A percentile compares a stretch with the other conserved stretches of the same genome.
Evolutionary conservation across 1,140 invertebrate species (phyloP).

Genomic region (Lordiphosa clarofinis): DNA sequence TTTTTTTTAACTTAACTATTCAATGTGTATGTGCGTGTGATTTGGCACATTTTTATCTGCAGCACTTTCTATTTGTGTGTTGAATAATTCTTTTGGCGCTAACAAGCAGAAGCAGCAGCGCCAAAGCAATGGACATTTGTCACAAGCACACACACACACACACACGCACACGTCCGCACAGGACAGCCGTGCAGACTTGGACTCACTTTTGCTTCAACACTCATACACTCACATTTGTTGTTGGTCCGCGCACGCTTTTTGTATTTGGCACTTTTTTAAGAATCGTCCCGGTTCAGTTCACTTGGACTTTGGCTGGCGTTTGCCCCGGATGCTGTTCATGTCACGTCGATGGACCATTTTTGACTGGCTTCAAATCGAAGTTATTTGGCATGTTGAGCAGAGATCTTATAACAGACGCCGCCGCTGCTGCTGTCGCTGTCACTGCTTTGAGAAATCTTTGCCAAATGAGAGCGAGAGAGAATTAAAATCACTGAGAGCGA

Average conservation of each 20-base stretch:
- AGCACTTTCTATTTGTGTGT: conserved; percentile 16
- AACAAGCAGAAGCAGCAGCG: conserved; percentile 36
- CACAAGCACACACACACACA: conserved; percentile 15
- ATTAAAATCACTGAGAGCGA: conserved; percentile 1
- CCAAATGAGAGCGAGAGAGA: conserved; percentile 9
- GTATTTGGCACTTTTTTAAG: conserved; percentile 17
- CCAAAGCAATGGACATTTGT: conserved; percentile 29
- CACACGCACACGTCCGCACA: conserved; percentile 10
- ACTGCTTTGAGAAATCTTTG: conserved; percentile 34
- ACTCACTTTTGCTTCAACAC: conserved; percentile 15
- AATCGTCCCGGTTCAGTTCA: conserved; percentile 43
- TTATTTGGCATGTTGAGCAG: conserved; percentile 30
- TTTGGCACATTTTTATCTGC: conserved; percentile 36
- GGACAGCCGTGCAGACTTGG: conserved; percentile 5
- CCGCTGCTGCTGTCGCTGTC: conserved; percentile 13
- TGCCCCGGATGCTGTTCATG: conserved; percentile 63
- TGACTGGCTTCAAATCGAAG: conserved; percentile 71
- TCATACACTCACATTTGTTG: conserved; percentile 17
- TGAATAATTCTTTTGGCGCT: conserved; percentile 37
- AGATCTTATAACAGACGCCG: conserved; percentile 44
- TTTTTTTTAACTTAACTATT: conserved; percentile 47
- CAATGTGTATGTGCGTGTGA: conserved; percentile 27
- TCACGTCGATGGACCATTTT: conserved; percentile 75
- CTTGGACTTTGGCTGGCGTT: conserved; percentile 29
- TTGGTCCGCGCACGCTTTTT: conserved; percentile 50